Conservation (phyloP, 2,113 vertebrate genomes). For the Blennius ocellaris region DNA sequence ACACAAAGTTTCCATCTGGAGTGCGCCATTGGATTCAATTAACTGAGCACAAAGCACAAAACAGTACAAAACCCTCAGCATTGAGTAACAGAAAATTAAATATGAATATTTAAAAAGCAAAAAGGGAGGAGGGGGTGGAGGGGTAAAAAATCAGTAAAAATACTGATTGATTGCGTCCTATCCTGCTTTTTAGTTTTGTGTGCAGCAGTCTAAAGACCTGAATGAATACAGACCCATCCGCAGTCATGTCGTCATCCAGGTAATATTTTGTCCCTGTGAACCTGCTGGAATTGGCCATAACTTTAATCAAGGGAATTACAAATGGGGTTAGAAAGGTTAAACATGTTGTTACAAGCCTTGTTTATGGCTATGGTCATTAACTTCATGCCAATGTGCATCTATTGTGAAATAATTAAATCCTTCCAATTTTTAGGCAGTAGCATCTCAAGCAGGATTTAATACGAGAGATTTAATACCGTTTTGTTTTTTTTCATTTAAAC, state of each 20-base stretch:
- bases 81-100: slow-evolving; percentile 60
- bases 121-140: slow-evolving; percentile 1
- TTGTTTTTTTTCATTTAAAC: too few species aligned
- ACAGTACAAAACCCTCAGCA: slow-evolving; percentile 37
- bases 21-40: slow-evolving; percentile 64
- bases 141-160: too few species aligned
- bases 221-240: neutral
- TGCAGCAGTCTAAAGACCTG: neutral
- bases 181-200: slow-evolving; percentile 14
- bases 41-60: slow-evolving; percentile 59
- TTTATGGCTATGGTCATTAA: neutral
- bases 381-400: neutral
- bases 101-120: slow-evolving; percentile 25
- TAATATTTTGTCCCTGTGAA: neutral
- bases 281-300: neutral
- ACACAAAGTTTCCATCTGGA: slow-evolving; percentile 62
- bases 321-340: slow-evolving; percentile 5
- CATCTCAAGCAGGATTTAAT: neutral
- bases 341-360: neutral
- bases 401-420: neutral
- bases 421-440: neutral
- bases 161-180: slow-evolving; percentile 32
- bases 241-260: neutral
- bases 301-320: slow-evolving; percentile 5
- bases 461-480: neutral